phyloP scores from a whole-genome alignment of 2,113 vertebrate genomes.

The Dasyprocta punctata region DNA sequence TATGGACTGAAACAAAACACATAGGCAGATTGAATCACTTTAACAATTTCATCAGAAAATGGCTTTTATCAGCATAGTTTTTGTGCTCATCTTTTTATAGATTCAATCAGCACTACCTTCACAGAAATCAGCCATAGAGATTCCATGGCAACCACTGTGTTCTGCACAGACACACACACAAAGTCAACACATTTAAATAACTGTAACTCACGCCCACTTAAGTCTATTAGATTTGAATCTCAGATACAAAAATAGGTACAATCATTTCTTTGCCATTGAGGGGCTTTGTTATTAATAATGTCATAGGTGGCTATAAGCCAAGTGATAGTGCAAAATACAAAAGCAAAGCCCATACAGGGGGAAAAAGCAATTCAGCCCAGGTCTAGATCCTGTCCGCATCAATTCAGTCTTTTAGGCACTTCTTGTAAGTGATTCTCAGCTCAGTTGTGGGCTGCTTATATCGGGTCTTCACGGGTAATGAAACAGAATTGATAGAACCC shows the following conservation, averaged over 20 bases:
- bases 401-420: slow-evolving; percentile 1
- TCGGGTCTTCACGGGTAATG: neutral
- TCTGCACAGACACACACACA: slow-evolving; percentile 68
- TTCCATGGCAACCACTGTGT: slow-evolving; percentile 81
- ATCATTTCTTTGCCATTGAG: slow-evolving; percentile 54
- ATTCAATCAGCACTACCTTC: slow-evolving; percentile 63
- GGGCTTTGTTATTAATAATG: slow-evolving; percentile 47
- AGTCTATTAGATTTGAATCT: slow-evolving; percentile 75
- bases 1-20: slow-evolving; percentile 42
- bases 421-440: neutral
- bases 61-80: slow-evolving; percentile 67
- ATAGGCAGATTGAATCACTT: neutral
- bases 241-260: slow-evolving; percentile 75
- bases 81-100: slow-evolving; percentile 73
- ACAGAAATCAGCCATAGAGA: slow-evolving; percentile 68
- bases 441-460: neutral
- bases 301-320: slow-evolving; percentile 61
- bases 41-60: slow-evolving; percentile 50
- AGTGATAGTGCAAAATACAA: slow-evolving; percentile 11
- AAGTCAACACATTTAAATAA: slow-evolving; percentile 78
- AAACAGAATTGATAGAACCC: slow-evolving; percentile 10
- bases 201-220: slow-evolving; percentile 68
- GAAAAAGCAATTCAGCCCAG: neutral
- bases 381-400: neutral
- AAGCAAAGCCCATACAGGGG: slow-evolving; percentile 19